Evolutionary conservation across 2,888 invertebrate species (phyloP), one percentile per base, ranked within the genome.

Genomic region (Odontothrips loti): DNA sequence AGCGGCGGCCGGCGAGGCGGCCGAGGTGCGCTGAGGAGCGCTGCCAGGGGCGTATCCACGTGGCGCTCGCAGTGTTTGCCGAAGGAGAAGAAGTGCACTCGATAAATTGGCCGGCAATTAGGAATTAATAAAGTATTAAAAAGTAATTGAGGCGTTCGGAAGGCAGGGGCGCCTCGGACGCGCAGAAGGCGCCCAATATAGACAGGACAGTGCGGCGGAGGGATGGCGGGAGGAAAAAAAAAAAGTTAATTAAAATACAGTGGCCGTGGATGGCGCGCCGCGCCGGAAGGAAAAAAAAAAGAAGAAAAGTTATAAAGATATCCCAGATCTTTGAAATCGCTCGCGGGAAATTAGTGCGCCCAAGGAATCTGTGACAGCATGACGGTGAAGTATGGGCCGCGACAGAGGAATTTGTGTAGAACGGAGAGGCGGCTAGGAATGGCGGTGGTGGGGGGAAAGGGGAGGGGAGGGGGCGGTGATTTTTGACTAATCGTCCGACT

Each of bases 21-120:
- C 3, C 34, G 34, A 6, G 34, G 34, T 43, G 58, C n/a, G 58
- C 15, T 58, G 58, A 23, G 68, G 68, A 63, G 63, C 20, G 51
- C 51, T 51, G 51, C 51, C 51, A n/a, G 63, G 63, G 51, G 17
- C 34, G 34, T 43, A 43, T 6, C 34, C 2, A 43, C 34, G 34
- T 43, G 34, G 6, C 34, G 34, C 34, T 43, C 34, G 34, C 34
- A 43, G 34, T 43, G 34, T 43, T 43, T 58, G 58, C 58, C 17
- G 58, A n/a, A 10, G 12, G 58, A 58, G 58, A 43, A 43, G 34
- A 43, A 43, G 34, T 2, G 12, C 27, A 58, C 12, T 27, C 68
- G 68, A 75, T 75, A 75, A 75, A 75, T 75, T 75, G 27, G 68
- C 68, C 68, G 68, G 68, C 68, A 75, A 75, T 75, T 75, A 75